A percentile compares a stretch with the other conserved stretches of the same genome.
Conservation (phyloP, 2,888 invertebrate genomes). For the Itoplectis maculator region DNA sequence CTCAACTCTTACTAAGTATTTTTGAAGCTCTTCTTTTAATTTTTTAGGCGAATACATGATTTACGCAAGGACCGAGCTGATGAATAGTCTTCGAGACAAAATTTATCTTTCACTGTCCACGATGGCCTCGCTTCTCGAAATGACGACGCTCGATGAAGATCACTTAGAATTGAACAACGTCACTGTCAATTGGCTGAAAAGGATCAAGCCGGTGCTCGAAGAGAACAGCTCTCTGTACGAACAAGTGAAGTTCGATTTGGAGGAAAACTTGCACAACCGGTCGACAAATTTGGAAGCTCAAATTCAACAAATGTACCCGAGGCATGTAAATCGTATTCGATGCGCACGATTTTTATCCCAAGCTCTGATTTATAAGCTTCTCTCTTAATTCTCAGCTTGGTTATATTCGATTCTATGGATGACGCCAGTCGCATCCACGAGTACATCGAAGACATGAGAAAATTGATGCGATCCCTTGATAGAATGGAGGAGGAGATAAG, state of each 20-base stretch:
- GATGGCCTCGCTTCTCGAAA: slow-evolving; percentile 90
- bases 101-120: slow-evolving; percentile 89
- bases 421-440: slow-evolving; percentile 91
- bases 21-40: neutral
- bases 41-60: slow-evolving; percentile 90
- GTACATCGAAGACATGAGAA: slow-evolving; percentile 91
- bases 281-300: slow-evolving; percentile 90
- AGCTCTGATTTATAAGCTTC: too few species aligned
- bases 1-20: neutral
- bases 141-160: slow-evolving; percentile 90
- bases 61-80: slow-evolving; percentile 90
- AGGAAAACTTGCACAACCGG: slow-evolving; percentile 90
- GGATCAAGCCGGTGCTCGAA: slow-evolving; percentile 93
- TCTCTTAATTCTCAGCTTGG: slow-evolving; percentile 84
- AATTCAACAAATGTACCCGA: slow-evolving; percentile 90
- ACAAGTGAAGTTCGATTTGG: slow-evolving; percentile 92
- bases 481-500: slow-evolving; percentile 91
- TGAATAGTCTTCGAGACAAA: slow-evolving; percentile 89
- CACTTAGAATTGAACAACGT: slow-evolving; percentile 93
- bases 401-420: slow-evolving; percentile 94
- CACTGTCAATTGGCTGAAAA: slow-evolving; percentile 93
- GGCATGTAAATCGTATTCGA: slow-evolving; percentile 76
- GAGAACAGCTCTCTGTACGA: slow-evolving; percentile 92
- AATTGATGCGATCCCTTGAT: slow-evolving; percentile 90
- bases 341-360: neutral